Conservation (phyloP, 2,797 vertebrate species). For the Hemibagrus guttatus region DNA sequence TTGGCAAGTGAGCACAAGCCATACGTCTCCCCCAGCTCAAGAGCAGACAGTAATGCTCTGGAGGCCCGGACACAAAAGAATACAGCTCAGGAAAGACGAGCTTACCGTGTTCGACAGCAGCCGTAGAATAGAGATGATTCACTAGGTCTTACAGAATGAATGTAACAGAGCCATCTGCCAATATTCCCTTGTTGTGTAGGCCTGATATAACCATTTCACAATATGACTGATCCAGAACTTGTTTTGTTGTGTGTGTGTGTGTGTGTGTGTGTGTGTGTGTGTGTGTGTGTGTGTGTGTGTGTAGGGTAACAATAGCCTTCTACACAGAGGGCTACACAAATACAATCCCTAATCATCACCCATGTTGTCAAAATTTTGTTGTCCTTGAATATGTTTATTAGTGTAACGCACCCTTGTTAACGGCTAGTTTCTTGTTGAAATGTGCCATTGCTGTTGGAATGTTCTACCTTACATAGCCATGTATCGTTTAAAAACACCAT, state of each 20-base stretch:
- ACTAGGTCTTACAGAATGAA: slow-evolving; percentile 32
- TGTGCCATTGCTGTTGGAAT: neutral
- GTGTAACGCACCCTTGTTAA: neutral
- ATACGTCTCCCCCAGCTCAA: slow-evolving; percentile 62
- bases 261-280: slow-evolving; percentile 3
- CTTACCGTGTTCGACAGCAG: slow-evolving; percentile 51
- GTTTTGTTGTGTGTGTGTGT: neutral
- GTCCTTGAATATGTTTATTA: slow-evolving; percentile 4
- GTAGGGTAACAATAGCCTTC: neutral
- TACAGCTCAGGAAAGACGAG: slow-evolving; percentile 58
- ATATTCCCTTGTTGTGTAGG: slow-evolving; percentile 43
- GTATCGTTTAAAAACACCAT: neutral
- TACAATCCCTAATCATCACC: slow-evolving; percentile 3
- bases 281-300: slow-evolving; percentile 10
- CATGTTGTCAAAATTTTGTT: neutral
- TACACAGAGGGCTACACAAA: neutral
- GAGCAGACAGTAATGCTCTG: slow-evolving; percentile 60
- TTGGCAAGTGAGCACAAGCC: slow-evolving; percentile 65
- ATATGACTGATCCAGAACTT: slow-evolving; percentile 6
- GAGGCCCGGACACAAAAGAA: slow-evolving; percentile 59
- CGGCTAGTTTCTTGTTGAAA: neutral
- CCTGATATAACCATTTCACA: slow-evolving; percentile 18
- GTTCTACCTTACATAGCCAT: neutral
- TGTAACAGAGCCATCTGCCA: slow-evolving; percentile 48
- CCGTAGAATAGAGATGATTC: slow-evolving; percentile 51